These are phyloP conservation scores for Meliscaeva auricollis DNA, from an alignment of 2,888 invertebrate genomes.

Conservation along the genomic window DNA sequence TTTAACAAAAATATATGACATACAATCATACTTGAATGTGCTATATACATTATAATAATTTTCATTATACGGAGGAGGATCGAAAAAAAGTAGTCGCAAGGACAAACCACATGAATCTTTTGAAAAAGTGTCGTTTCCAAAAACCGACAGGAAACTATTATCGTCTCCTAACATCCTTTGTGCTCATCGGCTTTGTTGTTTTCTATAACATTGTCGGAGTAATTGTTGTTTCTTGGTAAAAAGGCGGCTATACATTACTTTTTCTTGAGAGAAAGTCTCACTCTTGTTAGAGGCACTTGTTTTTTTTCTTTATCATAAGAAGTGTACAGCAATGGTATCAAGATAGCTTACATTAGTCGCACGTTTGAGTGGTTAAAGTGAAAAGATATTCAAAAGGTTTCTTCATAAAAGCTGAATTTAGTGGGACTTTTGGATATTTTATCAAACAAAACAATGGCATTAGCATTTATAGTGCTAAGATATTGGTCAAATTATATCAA, in stretches of 20 bases:
- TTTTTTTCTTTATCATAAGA: too few species aligned
- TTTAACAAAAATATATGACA: background rate
- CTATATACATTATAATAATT: too few species aligned
- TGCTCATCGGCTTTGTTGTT: background rate
- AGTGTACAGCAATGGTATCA: too few species aligned
- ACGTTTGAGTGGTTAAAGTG: too few species aligned
- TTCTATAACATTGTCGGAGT: slow-evolving; percentile 38
- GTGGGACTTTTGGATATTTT: too few species aligned
- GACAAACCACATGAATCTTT: background rate
- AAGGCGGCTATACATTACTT: slow-evolving; percentile 39
- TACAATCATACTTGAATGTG: too few species aligned
- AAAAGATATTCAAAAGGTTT: background rate
- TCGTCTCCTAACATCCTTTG: slow-evolving; percentile 1
- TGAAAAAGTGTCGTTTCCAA: slow-evolving; percentile 21
- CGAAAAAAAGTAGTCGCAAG: slow-evolving; percentile 11
- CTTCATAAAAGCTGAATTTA: background rate
- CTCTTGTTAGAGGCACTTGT: too few species aligned
- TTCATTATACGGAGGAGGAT: too few species aligned
- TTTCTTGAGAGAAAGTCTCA: slow-evolving; percentile 25
- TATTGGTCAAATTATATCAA: too few species aligned
- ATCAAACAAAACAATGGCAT: too few species aligned
- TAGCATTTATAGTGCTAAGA: too few species aligned
- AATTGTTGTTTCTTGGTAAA: slow-evolving; percentile 4
- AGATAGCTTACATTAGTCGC: too few species aligned
- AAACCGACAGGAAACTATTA: slow-evolving; percentile 31